A percentile compares a stretch with the other conserved stretches of the same genome.
Conservation (phyloP, 2,797 vertebrate genomes). For the Melopsittacus undulatus region DNA sequence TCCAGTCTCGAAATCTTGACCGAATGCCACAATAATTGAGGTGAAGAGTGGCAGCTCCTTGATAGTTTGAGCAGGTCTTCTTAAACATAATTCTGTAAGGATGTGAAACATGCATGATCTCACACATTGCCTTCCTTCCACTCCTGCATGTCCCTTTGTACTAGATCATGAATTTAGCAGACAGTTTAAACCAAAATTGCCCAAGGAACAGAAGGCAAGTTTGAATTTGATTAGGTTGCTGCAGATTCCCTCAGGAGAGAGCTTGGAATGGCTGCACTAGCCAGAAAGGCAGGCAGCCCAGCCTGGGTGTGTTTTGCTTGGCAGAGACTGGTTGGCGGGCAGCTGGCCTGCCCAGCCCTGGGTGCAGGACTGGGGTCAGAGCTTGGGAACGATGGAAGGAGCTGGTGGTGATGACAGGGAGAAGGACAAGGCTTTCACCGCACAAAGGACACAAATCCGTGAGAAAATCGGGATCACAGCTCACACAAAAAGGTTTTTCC, state of each 20-base stretch:
- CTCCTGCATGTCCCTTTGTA: fast-evolving
- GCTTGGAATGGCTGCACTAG: neutral
- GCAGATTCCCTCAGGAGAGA: neutral
- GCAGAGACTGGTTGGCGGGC: neutral
- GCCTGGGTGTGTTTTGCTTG: neutral
- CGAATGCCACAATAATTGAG: neutral
- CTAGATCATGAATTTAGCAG: neutral
- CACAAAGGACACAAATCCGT: neutral
- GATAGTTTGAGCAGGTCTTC: neutral
- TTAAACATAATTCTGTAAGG: neutral
- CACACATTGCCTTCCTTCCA: neutral
- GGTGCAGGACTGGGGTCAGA: fast-evolving
- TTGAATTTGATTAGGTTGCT: neutral
- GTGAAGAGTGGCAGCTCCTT: neutral
- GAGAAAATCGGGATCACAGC: neutral
- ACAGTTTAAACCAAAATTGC: neutral
- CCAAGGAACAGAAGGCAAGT: neutral
- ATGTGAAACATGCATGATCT: neutral
- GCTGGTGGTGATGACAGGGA: too few relatives aligned
- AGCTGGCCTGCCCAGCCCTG: neutral
- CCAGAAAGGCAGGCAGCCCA: neutral
- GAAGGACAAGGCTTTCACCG: neutral
- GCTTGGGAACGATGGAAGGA: neutral
- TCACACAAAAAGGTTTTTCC: neutral
- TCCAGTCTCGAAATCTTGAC: neutral